Conservation (phyloP, 2,113 vertebrate species). For the Crypturellus undulatus region DNA sequence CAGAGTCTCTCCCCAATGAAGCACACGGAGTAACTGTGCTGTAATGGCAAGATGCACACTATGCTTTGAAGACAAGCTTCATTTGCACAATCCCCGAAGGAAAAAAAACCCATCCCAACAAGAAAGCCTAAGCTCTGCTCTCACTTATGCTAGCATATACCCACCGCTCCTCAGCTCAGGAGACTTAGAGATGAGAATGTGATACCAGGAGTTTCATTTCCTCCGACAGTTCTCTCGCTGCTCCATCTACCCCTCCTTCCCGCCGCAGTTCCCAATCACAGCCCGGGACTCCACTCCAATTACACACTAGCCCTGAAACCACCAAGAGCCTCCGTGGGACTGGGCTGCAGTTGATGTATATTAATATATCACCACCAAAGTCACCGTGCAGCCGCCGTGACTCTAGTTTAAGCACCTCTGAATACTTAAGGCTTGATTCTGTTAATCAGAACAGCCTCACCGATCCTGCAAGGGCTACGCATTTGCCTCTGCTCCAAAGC, state of each 20-base stretch:
- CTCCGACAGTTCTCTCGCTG: slow-evolving; percentile 31
- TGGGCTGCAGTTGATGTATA: background rate
- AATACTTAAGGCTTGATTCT: background rate
- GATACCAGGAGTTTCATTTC: slow-evolving; percentile 59
- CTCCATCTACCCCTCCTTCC: slow-evolving; percentile 15
- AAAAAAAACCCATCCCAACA: background rate
- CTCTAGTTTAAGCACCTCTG: background rate
- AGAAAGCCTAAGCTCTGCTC: slow-evolving; percentile 30
- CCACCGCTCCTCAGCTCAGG: slow-evolving; percentile 25
- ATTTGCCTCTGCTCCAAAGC: background rate
- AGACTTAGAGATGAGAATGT: slow-evolving; percentile 48
- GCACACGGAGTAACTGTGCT: slow-evolving; percentile 40
- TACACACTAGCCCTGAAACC: slow-evolving; percentile 22
- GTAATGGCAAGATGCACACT: slow-evolving; percentile 21
- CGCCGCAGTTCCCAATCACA: slow-evolving; percentile 52
- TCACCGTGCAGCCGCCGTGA: background rate
- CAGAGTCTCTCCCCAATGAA: slow-evolving; percentile 48
- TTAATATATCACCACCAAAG: background rate
- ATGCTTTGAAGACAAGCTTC: slow-evolving; percentile 37
- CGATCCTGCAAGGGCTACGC: background rate
- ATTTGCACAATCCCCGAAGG: slow-evolving; percentile 45
- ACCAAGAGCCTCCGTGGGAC: background rate
- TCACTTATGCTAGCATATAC: slow-evolving; percentile 27
- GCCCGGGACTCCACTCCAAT: slow-evolving; percentile 30
- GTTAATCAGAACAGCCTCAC: background rate